Conservation (phyloP, 1,140 invertebrate genomes). For the Zaprionus inermis region DNA sequence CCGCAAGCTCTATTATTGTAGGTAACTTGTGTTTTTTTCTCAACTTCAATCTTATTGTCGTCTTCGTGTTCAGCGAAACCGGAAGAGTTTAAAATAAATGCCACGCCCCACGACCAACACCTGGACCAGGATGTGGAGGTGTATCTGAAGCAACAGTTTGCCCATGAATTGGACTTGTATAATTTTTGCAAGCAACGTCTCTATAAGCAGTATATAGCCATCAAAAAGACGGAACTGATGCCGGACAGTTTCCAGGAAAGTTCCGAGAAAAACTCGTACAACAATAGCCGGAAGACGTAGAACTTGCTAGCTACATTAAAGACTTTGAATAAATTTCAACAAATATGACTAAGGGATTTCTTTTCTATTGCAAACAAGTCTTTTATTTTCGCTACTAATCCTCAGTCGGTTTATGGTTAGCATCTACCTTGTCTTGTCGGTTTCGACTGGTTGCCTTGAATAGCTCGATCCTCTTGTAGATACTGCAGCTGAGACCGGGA, state of each 20-base stretch:
- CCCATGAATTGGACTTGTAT: constrained; percentile 93
- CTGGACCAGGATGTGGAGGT: constrained; percentile 70
- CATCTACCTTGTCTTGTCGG: constrained; percentile 20
- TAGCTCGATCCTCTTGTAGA: constrained; percentile 53
- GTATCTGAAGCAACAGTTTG: constrained; percentile 65
- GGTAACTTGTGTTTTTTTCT: constrained; percentile 46
- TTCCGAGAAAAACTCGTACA: neutral
- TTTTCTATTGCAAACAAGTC: constrained; percentile 14
- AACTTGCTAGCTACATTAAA: too few species aligned
- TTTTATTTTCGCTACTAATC: constrained; percentile 66
- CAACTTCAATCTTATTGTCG: constrained; percentile 8
- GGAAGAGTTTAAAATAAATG: constrained; percentile 88
- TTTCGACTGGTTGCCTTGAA: neutral
- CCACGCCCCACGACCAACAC: constrained; percentile 60
- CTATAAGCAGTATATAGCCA: constrained; percentile 91
- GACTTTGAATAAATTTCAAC: too few species aligned
- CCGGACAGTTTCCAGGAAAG: neutral
- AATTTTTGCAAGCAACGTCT: constrained; percentile 94
- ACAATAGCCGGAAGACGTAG: too few species aligned
- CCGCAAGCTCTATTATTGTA: constrained; percentile 79
- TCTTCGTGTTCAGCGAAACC: constrained; percentile 86
- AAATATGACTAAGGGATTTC: constrained; percentile 12
- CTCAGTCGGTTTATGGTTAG: constrained; percentile 35
- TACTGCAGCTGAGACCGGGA: constrained; percentile 62
- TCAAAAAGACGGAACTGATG: constrained; percentile 84